Conservation (phyloP, 2,797 vertebrate species). For the Scyliorhinus canicula region DNA sequence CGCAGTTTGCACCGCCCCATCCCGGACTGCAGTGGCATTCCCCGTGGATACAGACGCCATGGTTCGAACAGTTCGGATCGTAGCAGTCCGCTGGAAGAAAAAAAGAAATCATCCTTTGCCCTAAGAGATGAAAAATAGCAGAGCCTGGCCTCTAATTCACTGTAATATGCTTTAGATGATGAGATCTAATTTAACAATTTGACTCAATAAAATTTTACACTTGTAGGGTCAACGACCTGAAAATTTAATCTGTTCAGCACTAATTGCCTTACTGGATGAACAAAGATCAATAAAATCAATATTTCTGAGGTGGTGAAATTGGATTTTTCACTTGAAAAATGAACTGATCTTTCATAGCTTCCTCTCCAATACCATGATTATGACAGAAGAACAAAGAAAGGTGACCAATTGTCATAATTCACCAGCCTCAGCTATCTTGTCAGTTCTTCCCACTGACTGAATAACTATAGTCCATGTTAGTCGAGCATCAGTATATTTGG, state of each 20-base stretch:
- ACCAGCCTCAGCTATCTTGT: constrained; percentile 49
- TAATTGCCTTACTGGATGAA: constrained; percentile 77
- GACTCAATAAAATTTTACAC: constrained; percentile 79
- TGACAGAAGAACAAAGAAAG: constrained; percentile 47
- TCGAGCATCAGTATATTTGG: constrained; percentile 57
- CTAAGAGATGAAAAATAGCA: constrained; percentile 54
- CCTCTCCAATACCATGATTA: constrained; percentile 48
- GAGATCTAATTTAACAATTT: constrained; percentile 75
- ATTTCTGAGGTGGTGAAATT: constrained; percentile 58
- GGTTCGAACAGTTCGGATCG: constrained; percentile 81
- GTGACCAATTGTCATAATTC: constrained; percentile 43
- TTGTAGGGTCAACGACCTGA: constrained; percentile 73
- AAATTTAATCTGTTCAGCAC: constrained; percentile 78
- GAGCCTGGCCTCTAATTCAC: constrained; percentile 60
- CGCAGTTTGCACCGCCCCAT: constrained; percentile 86
- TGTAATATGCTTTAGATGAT: constrained; percentile 67
- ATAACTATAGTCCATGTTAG: constrained; percentile 41
- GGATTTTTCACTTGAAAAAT: constrained; percentile 51
- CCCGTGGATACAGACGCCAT: constrained; percentile 85
- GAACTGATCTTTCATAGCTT: constrained; percentile 45
- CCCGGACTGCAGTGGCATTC: constrained; percentile 92
- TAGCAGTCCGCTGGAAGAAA: constrained; percentile 74
- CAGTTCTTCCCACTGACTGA: constrained; percentile 44
- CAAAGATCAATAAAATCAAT: constrained; percentile 81
- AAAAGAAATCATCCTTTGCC: constrained; percentile 41